Evolutionary conservation across 2,888 invertebrate species (phyloP), one percentile per base, ranked within the genome.

Genomic region (Galerucella calmariensis): DNA sequence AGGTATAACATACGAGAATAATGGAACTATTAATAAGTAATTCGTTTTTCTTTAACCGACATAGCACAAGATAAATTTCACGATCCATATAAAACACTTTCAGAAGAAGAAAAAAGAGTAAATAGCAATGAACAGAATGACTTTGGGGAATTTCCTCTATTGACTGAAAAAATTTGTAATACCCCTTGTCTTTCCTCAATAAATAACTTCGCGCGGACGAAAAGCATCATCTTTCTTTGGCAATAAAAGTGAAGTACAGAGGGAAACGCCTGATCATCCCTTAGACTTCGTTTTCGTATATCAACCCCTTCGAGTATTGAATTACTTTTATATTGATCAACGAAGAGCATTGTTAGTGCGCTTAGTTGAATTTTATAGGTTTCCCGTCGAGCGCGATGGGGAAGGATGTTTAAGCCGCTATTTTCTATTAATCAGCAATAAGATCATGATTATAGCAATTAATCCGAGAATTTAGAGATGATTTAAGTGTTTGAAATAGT

Each of bases 281-380:
- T 58, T 72, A 68, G 67, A 58, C 58, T 69, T 58, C 44, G 44
- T 61, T 61, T 61, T 61, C 61, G 27, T 61, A 24, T 69, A 69
- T 69, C 69, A 69, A 69, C 75, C 72, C 75, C 72, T 71, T 59
- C 65, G 69, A 67, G 75, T 68, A 75, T 75, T 65, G 69, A 56
- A 72, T 75, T 75, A 66, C 75, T 75, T 65, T 71, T 72, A 72
- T 75, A 75, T 75, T 41, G 75, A 75, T 75, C 75, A 75, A 56
- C 68, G 63, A 12, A 69, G 71, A 48, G 68, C 48, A 67, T 71
- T 74, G 74, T 74, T 72, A 72, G 68, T 72, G 68, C 71, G 67
- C 71, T 74, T 74, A 74, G 71, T 74, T 67, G 74, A 74, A 68
- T 74, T 74, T 74, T 74, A 74, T 74, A 41, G 74, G 71, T 68